Conservation (phyloP, 2,113 vertebrate species). For the Malurus alboscapulatus region DNA sequence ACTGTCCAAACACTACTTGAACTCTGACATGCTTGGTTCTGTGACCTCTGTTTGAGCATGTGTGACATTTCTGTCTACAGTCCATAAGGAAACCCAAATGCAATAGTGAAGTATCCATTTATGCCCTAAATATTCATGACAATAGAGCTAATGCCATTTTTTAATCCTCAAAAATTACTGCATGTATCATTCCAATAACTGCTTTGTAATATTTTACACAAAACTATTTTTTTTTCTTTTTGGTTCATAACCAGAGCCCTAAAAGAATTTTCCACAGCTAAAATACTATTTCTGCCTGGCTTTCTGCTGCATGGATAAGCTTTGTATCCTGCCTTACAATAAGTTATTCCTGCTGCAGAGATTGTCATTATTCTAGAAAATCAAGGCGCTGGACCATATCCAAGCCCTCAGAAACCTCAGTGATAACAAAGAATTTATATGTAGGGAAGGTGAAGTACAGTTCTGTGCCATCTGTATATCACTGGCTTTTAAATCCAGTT, state of each 20-base stretch:
- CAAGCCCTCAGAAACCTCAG: constrained; percentile 12
- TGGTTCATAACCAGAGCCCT: not conserved
- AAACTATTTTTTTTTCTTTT: not conserved
- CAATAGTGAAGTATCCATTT: not conserved
- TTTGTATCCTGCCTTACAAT: not conserved
- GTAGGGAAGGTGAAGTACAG: constrained; percentile 5
- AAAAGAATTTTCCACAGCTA: not conserved
- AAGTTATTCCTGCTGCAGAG: constrained; percentile 25
- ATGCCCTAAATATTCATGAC: not conserved
- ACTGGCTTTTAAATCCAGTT: constrained; percentile 37
- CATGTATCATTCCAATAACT: not conserved
- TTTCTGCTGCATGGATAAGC: not conserved
- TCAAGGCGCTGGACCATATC: constrained; percentile 8
- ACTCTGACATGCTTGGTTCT: not conserved
- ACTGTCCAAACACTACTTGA: not conserved
- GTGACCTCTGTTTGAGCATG: not conserved
- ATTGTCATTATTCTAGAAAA: constrained; percentile 26
- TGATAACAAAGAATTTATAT: constrained; percentile 25
- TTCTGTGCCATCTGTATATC: constrained; percentile 22
- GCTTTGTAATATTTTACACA: not conserved
- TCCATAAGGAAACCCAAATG: not conserved
- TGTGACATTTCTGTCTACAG: not conserved
- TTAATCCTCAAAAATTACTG: not conserved
- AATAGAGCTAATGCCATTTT: not conserved
- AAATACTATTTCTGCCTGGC: not conserved